These are phyloP conservation scores for Syrrhaptes paradoxus DNA, from an alignment of 2,113 vertebrate species.

Conservation along the genomic window DNA sequence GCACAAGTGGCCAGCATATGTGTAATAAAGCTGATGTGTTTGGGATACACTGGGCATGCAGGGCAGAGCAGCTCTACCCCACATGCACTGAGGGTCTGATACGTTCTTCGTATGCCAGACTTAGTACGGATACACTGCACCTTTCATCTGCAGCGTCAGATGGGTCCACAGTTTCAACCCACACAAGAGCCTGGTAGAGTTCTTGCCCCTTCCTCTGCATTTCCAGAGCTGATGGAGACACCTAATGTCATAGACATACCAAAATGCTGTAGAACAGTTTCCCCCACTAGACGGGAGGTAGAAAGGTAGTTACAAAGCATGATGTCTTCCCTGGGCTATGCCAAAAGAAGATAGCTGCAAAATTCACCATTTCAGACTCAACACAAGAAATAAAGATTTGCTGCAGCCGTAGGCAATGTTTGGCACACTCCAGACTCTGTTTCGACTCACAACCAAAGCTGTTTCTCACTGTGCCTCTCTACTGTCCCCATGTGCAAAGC, in stretches of 20 bases:
- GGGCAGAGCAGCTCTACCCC: background rate
- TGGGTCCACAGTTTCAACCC: background rate
- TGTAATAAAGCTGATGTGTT: background rate
- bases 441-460: background rate
- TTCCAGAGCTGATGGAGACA: background rate
- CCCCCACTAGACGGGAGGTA: rapidly evolving
- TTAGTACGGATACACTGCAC: background rate
- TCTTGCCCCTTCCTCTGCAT: background rate
- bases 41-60: background rate
- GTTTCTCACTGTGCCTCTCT: background rate
- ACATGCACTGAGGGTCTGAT: background rate
- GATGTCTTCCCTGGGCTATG: background rate
- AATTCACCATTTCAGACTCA: background rate
- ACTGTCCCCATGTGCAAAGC: background rate
- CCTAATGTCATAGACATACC: background rate
- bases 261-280: rapidly evolving
- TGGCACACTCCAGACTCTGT: background rate
- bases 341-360: background rate
- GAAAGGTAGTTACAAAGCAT: background rate
- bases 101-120: background rate
- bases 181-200: background rate
- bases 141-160: background rate
- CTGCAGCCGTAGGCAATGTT: background rate
- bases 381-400: background rate
- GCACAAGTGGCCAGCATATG: rapidly evolving